Percentiles rank a stretch among this genome's conserved stretches.
These are phyloP conservation scores for Ciona savignyi DNA, from an alignment of 23 tunicate genomes.

Conservation along the genomic window DNA sequence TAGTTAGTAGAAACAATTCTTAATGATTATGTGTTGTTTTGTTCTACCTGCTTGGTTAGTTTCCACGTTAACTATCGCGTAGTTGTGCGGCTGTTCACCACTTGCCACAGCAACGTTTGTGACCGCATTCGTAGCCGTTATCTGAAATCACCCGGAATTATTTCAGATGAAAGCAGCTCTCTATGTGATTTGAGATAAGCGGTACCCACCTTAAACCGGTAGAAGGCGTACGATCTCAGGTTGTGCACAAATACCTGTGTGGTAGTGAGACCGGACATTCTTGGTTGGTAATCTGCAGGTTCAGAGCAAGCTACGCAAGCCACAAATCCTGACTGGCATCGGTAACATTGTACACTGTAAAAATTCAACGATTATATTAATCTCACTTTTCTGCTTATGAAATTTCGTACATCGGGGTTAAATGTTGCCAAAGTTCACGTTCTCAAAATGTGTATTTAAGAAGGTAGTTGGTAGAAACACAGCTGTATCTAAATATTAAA, in stretches of 20 bases:
- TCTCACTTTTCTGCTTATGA: too few species aligned
- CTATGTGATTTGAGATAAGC: background rate
- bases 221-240: slow-evolving; percentile 41
- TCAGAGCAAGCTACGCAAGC: slow-evolving; percentile 18
- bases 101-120: slow-evolving; percentile 17
- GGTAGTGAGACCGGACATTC: slow-evolving; percentile 7
- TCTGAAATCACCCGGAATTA: too few species aligned
- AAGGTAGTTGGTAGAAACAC: background rate
- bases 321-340: slow-evolving; percentile 12
- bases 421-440: too few species aligned
- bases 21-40: too few species aligned
- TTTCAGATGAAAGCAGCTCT: too few species aligned
- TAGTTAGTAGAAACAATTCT: too few species aligned
- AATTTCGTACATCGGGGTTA: too few species aligned
- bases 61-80: slow-evolving; percentile 17
- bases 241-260: slow-evolving; percentile 37
- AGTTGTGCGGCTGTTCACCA: slow-evolving; percentile 13
- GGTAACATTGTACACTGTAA: slow-evolving; percentile 25
- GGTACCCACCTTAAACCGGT: slow-evolving; percentile 63
- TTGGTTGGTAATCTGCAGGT: slow-evolving; percentile 7
- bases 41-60: slow-evolving; percentile 71
- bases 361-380: slow-evolving; percentile 3
- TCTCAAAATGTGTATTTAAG: too few species aligned
- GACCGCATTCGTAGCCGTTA: slow-evolving; percentile 40
- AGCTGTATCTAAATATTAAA: background rate